Conservation (phyloP, 2,797 vertebrate species). For the Cygnus olor region DNA sequence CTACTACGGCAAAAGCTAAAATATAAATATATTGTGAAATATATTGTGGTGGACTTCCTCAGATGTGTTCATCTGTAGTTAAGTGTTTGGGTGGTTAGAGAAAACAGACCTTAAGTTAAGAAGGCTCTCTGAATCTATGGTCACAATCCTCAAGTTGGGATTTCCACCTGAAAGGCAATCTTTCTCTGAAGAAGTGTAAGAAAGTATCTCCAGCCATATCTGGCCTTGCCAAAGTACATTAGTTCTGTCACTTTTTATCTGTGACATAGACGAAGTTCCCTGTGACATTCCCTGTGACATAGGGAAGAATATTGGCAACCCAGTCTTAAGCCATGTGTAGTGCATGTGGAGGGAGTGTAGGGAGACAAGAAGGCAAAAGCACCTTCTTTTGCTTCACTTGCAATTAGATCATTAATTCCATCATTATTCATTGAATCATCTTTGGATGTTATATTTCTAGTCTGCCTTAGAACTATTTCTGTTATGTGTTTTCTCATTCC, state of each 20-base stretch:
- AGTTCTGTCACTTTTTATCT: background rate
- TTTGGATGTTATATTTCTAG: background rate
- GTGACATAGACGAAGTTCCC: background rate
- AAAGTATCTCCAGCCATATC: background rate
- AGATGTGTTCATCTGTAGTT: background rate
- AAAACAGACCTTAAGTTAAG: background rate
- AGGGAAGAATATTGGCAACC: background rate
- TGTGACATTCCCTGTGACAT: background rate
- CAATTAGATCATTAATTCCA: background rate
- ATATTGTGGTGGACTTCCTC: background rate
- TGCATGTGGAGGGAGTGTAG: background rate
- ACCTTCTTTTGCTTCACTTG: background rate
- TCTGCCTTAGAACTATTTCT: background rate
- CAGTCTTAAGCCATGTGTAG: background rate
- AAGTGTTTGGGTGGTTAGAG: background rate
- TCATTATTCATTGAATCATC: background rate
- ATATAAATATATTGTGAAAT: background rate
- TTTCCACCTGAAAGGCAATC: background rate
- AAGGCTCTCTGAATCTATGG: background rate
- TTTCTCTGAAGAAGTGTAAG: background rate
- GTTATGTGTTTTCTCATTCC: background rate
- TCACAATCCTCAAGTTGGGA: background rate
- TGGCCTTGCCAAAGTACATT: background rate
- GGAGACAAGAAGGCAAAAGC: background rate
- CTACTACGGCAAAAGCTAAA: background rate